Evolutionary conservation across 2,888 invertebrate species (phyloP).

Genomic region (Dicycla oo): DNA sequence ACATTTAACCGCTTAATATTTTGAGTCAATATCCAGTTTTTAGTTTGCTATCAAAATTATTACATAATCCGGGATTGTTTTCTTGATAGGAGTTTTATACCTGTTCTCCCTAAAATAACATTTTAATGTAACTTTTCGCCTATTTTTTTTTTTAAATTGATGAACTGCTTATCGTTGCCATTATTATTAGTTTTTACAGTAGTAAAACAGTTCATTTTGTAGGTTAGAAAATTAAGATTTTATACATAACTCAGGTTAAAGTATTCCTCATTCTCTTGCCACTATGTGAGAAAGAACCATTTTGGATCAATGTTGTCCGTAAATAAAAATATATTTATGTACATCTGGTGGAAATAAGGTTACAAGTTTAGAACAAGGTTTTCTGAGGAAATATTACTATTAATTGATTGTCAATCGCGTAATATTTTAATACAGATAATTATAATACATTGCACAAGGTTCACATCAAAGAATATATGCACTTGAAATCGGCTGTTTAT

Average conservation of each 20-base stretch:
- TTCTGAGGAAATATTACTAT: background rate
- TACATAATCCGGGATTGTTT: slow-evolving; percentile 78
- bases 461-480: background rate
- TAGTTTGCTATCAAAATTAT: slow-evolving; percentile 63
- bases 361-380: background rate
- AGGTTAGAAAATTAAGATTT: slow-evolving; percentile 56
- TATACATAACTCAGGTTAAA: background rate
- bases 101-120: background rate
- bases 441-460: background rate
- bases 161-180: background rate
- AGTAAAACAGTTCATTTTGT: slow-evolving; percentile 22
- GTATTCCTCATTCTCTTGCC: background rate
- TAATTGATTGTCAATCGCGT: background rate
- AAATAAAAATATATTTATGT: background rate
- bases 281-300: background rate
- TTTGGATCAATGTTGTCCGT: background rate
- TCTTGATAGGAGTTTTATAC: slow-evolving; percentile 37
- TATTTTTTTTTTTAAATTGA: background rate
- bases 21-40: slow-evolving; percentile 14
- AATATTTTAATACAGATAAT: background rate
- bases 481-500: background rate
- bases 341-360: background rate
- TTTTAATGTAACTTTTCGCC: background rate
- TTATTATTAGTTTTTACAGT: background rate
- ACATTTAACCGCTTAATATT: background rate